Conservation (phyloP, 2,888 invertebrate species). For the Heliconius aoede region DNA sequence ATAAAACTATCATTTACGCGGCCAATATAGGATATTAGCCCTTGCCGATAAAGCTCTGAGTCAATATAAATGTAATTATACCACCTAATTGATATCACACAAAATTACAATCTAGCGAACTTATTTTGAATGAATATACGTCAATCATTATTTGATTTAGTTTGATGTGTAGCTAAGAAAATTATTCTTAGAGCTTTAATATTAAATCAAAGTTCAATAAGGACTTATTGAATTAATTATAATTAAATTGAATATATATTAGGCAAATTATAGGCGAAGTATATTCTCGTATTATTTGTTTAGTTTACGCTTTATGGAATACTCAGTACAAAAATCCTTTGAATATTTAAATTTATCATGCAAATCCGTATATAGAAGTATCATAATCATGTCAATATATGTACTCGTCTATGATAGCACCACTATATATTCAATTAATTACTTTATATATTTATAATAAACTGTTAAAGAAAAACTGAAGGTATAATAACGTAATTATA, state of each 20-base stretch:
- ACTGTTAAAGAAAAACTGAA: no score
- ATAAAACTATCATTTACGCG: constrained; percentile 39
- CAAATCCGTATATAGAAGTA: no score
- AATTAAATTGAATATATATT: neutral
- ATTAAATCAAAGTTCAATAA: neutral
- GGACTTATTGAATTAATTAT: neutral
- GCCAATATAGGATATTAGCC: constrained; percentile 35
- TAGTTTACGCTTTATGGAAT: no score
- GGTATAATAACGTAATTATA: no score
- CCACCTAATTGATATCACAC: constrained; percentile 34
- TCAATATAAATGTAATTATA: constrained; percentile 37
- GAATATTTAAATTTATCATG: no score
- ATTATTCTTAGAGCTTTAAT: neutral
- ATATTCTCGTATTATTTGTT: neutral
- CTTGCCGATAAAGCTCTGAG: constrained; percentile 31
- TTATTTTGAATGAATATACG: constrained; percentile 30
- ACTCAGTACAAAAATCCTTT: no score
- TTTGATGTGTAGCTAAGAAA: constrained; percentile 13
- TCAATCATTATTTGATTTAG: constrained; percentile 29
- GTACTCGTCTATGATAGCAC: no score
- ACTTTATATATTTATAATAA: no score
- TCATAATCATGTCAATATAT: no score
- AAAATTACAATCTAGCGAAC: constrained; percentile 35
- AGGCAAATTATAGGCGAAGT: neutral
- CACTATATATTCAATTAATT: no score